Percentiles rank a stretch among this genome's conserved stretches.
Evolutionary conservation across 1,140 invertebrate species (phyloP).

Genomic region (Trachelipus rathkii): DNA sequence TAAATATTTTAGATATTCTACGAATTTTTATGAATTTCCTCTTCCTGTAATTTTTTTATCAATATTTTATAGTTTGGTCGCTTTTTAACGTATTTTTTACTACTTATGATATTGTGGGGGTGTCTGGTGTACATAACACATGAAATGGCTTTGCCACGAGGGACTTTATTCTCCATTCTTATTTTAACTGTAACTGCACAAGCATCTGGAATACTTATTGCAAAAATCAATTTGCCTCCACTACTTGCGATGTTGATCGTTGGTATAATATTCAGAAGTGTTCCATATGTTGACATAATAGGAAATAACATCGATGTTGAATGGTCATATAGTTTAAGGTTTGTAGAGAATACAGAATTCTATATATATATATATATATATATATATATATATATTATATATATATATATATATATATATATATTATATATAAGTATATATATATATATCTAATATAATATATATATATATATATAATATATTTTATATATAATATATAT

Average conservation of each 20-base stretch:
- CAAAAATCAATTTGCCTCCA: slow-evolving; percentile 59
- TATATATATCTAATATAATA: too few relatives aligned
- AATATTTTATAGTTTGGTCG: slow-evolving; percentile 25
- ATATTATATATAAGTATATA: too few relatives aligned
- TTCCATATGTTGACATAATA: slow-evolving; percentile 50
- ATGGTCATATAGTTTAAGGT: slow-evolving; percentile 5
- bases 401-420: too few relatives aligned
- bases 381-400: too few relatives aligned
- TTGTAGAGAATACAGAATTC: too few relatives aligned
- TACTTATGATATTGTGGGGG: slow-evolving; percentile 21
- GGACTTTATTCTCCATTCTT: background rate
- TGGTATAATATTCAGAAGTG: slow-evolving; percentile 73
- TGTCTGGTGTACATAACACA: slow-evolving; percentile 9
- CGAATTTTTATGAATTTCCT: too few relatives aligned
- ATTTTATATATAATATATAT: too few relatives aligned
- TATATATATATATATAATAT: too few relatives aligned
- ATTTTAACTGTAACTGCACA: background rate
- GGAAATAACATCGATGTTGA: slow-evolving; percentile 30
- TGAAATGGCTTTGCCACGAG: background rate
- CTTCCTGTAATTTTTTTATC: too few relatives aligned
- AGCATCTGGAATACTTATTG: background rate
- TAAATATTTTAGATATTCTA: too few relatives aligned
- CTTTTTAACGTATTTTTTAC: slow-evolving; percentile 24
- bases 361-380: too few relatives aligned
- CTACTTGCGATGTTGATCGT: slow-evolving; percentile 82